Percentiles rank a stretch among this genome's conserved stretches.
Evolutionary conservation across 1,140 invertebrate genomes (phyloP).

Genomic region (Procambarus virginalis): DNA sequence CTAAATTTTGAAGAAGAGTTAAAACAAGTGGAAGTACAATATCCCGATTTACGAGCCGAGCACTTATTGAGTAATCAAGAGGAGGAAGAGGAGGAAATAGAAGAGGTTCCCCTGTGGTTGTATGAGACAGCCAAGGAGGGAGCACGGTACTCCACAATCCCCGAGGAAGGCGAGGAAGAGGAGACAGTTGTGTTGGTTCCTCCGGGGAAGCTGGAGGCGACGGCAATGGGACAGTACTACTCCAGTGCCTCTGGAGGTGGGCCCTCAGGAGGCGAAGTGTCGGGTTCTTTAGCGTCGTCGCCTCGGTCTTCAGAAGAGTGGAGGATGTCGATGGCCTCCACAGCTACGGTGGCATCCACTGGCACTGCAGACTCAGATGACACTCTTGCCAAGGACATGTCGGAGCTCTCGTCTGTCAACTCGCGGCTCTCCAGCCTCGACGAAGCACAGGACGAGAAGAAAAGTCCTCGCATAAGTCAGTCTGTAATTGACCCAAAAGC

Average conservation of each 20-base stretch:
- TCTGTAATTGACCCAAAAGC: constrained; percentile 3
- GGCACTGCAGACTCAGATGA: constrained; percentile 64
- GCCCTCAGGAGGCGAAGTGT: constrained; percentile 32
- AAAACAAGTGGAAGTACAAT: constrained; percentile 43
- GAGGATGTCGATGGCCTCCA: constrained; percentile 68
- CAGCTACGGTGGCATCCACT: constrained; percentile 60
- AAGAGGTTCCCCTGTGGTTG: background rate
- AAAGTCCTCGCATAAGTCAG: background rate
- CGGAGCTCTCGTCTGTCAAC: constrained; percentile 69
- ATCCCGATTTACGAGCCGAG: constrained; percentile 44
- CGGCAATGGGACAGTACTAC: constrained; percentile 55
- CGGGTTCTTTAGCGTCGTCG: constrained; percentile 63
- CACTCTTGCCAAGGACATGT: constrained; percentile 69
- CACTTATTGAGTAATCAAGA: constrained; percentile 6
- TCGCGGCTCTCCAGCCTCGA: constrained; percentile 63
- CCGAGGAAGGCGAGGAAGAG: constrained; percentile 34
- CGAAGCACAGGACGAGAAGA: constrained; percentile 40
- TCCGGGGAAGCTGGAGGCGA: constrained; percentile 33
- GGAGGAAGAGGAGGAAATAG: background rate
- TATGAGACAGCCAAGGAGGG: constrained; percentile 5
- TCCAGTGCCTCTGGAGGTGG: constrained; percentile 54
- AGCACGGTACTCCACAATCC: constrained; percentile 6
- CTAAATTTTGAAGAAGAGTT: constrained; percentile 52
- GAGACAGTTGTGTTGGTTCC: background rate
- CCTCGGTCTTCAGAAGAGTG: constrained; percentile 68